Conservation (phyloP, 1,140 invertebrate genomes). For the Listronotus oregonensis region DNA sequence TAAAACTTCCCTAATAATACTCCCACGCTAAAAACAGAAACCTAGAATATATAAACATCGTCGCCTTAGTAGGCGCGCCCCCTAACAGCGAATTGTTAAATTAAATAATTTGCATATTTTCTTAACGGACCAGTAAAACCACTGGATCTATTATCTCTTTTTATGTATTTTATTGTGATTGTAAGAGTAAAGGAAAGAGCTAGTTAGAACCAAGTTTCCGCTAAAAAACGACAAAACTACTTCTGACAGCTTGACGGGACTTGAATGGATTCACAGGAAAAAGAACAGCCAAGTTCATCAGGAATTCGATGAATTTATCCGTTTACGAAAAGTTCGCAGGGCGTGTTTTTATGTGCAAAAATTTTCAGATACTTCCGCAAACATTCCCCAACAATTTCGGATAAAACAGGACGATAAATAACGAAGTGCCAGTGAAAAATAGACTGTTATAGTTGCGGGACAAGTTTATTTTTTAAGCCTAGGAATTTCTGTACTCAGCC, state of each 20-base stretch:
- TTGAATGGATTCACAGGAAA: slow-evolving; percentile 5
- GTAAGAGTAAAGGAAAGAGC: too few relatives aligned
- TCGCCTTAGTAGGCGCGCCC: too few relatives aligned
- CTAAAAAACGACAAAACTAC: too few relatives aligned
- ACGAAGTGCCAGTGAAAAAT: slow-evolving; percentile 1
- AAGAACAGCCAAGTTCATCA: background rate
- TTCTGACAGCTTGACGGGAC: background rate
- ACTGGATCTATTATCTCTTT: too few relatives aligned
- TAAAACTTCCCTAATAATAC: too few relatives aligned
- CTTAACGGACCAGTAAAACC: too few relatives aligned
- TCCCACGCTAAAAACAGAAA: too few relatives aligned
- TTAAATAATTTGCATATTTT: too few relatives aligned
- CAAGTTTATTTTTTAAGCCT: slow-evolving; percentile 12
- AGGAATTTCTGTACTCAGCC: slow-evolving; percentile 11
- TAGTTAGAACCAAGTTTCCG: too few relatives aligned
- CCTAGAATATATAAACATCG: too few relatives aligned
- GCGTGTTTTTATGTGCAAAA: slow-evolving; percentile 3
- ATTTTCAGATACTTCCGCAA: background rate
- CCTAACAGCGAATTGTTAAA: too few relatives aligned
- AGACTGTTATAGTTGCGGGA: background rate
- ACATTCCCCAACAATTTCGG: background rate
- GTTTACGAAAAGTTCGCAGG: background rate
- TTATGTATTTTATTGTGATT: too few relatives aligned
- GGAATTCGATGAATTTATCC: slow-evolving; percentile 7
- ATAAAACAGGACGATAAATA: slow-evolving; percentile 1